Evolutionary conservation across 2,797 vertebrate genomes (phyloP), one percentile per base, ranked within the genome.

Genomic region (Halcyon badia): DNA sequence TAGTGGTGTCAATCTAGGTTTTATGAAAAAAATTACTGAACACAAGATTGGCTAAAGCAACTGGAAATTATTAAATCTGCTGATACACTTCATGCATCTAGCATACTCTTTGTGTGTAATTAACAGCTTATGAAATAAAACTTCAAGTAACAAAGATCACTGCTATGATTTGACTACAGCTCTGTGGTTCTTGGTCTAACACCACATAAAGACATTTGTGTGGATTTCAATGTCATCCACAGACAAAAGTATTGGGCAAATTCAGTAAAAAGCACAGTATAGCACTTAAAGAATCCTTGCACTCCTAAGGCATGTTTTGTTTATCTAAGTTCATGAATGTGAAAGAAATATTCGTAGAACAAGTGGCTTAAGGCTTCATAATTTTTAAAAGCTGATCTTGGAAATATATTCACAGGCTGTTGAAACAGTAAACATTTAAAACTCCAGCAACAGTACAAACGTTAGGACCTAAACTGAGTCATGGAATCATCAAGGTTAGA

Each of bases 331-430:
- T 95, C 64, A 66, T 9, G 31, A 48, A 2, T 58, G 24, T 51
- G 76, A 86, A 83, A 48, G 35, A 86, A 87, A 49, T 51, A 86
- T 65, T 79, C 35, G 56, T 92, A 33, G 89, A 96, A 88, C 26
- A 87, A 88, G 72, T 95, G 41, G 52, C 93, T 97, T 92, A 94
- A 89, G 54, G 33, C 51, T 83, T 96, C 79, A 80, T 89, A 92
- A 94, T 78, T 91, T 96, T 97, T 96, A 83, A 87, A 96, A 96
- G 37, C 66, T 90, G 62, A 65, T 97, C 80, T 96, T 92, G 66
- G 51, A 88, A 96, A 96, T 61, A 62, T 83, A 68, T 87, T 96
- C 54, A 87, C 60, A 85, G 81, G 64, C 70, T 91, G 35, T 92
- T 97, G 83, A 82, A 75, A 58, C 52, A 91, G 31, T 65, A 92